phyloP scores from a whole-genome alignment of 2,797 vertebrate species.

The Xenops minutus region DNA sequence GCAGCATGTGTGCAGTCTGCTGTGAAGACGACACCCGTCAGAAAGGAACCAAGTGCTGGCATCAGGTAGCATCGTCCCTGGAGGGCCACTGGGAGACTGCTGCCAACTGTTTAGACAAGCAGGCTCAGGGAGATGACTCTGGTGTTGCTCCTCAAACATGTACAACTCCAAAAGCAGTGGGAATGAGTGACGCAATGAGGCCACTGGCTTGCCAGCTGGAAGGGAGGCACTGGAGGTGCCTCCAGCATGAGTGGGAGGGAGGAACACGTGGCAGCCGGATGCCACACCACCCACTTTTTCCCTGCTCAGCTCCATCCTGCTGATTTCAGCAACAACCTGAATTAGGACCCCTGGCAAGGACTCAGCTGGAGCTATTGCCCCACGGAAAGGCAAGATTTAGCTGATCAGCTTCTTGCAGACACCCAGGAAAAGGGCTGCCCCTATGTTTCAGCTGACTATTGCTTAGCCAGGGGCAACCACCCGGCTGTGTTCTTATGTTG shows the following conservation, averaged over 20 bases:
- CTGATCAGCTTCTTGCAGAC: background rate
- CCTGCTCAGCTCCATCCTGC: background rate
- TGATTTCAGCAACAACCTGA: background rate
- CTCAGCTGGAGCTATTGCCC: background rate
- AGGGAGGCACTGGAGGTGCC: background rate
- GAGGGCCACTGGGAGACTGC: background rate
- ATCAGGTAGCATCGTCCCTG: background rate
- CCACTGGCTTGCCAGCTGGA: background rate
- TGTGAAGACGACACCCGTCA: rapidly evolving
- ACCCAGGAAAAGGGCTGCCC: background rate
- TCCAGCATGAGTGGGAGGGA: background rate
- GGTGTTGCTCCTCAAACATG: background rate
- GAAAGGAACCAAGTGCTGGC: rapidly evolving
- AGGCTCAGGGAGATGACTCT: background rate
- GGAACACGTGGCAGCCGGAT: background rate
- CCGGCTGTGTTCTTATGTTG: background rate
- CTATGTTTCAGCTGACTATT: background rate
- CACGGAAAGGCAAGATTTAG: background rate
- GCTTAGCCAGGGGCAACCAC: background rate
- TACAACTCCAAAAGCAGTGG: background rate
- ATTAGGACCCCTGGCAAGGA: background rate
- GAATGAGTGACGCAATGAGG: background rate
- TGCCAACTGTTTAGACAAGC: background rate
- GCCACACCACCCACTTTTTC: background rate
- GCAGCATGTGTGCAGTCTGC: background rate